Percentiles rank a stretch among this genome's conserved stretches.
phyloP scores from a whole-genome alignment of 2,888 invertebrate genomes.

The Erebia epiphron region DNA sequence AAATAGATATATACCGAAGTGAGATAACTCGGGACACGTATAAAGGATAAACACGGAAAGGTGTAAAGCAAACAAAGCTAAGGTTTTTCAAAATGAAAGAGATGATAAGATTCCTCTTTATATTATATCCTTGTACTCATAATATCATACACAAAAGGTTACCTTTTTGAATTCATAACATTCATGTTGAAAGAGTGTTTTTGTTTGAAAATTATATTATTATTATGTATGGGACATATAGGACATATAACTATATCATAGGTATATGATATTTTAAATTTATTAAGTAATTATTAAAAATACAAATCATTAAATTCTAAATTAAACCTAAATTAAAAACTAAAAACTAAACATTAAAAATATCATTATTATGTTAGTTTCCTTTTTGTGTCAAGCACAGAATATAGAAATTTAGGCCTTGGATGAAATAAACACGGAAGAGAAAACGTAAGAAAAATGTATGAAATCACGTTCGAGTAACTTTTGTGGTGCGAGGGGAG shows the following conservation, averaged over 20 bases:
- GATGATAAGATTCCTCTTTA: slow-evolving; percentile 9
- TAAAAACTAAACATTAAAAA: too few relatives aligned
- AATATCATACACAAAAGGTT: neutral
- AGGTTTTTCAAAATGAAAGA: slow-evolving; percentile 9
- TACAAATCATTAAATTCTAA: too few relatives aligned
- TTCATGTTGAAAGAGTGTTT: neutral
- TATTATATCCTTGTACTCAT: neutral
- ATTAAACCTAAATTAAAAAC: too few relatives aligned
- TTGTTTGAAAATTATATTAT: neutral
- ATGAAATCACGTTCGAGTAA: too few relatives aligned
- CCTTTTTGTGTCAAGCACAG: neutral
- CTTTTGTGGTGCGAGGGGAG: too few relatives aligned
- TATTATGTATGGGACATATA: too few relatives aligned
- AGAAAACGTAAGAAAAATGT: too few relatives aligned
- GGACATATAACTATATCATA: too few relatives aligned
- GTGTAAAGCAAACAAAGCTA: slow-evolving; percentile 3
- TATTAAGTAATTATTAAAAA: too few relatives aligned
- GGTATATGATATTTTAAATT: too few relatives aligned
- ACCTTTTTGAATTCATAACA: neutral
- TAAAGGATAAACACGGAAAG: slow-evolving; percentile 11
- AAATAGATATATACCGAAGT: neutral
- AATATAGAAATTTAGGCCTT: too few relatives aligned
- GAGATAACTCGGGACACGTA: slow-evolving; percentile 14
- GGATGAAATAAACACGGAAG: too few relatives aligned
- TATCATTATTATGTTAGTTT: neutral